Evolutionary conservation across 1,140 invertebrate genomes (phyloP).

Genomic region (Trichonephila clavipes): DNA sequence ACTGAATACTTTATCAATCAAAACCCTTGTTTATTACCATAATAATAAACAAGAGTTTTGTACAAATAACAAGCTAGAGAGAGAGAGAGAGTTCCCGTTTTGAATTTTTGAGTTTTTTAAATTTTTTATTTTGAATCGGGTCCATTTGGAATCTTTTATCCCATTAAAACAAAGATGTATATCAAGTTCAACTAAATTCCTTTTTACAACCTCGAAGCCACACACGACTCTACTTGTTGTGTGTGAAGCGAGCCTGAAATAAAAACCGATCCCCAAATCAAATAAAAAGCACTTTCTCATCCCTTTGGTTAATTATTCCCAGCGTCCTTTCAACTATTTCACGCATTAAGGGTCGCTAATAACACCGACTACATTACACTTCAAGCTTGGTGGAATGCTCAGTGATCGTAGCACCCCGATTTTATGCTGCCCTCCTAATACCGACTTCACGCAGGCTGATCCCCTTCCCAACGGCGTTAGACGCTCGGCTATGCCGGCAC

Average conservation of each 20-base stretch:
- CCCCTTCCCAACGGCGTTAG: neutral
- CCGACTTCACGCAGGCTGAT: neutral
- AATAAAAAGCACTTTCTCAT: constrained; percentile 1
- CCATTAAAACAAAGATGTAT: too few species aligned
- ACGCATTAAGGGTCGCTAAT: constrained; percentile 1
- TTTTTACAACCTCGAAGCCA: too few species aligned
- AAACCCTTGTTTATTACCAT: too few species aligned
- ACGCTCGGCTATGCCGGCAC: neutral
- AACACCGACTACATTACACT: constrained; percentile 26
- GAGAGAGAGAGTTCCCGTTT: too few species aligned
- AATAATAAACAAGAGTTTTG: too few species aligned
- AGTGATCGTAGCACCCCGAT: constrained; percentile 26
- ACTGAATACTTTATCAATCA: too few species aligned
- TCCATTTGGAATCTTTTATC: too few species aligned
- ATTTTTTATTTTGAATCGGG: too few species aligned
- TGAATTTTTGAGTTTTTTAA: too few species aligned
- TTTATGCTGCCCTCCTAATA: constrained; percentile 14
- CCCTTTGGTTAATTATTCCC: neutral
- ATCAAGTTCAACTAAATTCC: too few species aligned
- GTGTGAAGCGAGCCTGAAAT: neutral
- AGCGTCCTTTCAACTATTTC: constrained; percentile 6
- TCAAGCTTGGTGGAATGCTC: constrained; percentile 18
- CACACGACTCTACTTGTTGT: neutral
- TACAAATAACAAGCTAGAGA: too few species aligned
- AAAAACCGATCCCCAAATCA: neutral